Evolutionary conservation across 2,797 vertebrate genomes (phyloP).

Genomic region (Lemur catta): DNA sequence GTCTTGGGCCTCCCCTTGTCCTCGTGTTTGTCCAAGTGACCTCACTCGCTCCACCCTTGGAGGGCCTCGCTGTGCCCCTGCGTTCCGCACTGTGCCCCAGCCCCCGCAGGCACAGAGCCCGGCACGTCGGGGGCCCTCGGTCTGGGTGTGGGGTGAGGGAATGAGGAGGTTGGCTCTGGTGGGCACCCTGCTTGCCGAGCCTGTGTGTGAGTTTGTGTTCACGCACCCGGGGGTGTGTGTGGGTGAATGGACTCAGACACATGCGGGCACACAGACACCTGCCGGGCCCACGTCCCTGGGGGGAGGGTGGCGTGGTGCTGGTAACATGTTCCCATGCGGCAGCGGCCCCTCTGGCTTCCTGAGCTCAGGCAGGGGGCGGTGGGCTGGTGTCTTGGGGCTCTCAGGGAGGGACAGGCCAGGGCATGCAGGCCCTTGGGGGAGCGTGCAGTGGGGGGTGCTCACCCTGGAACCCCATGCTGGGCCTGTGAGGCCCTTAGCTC

Average conservation of each 20-base stretch:
- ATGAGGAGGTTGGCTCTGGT: not conserved
- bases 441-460: fast-evolving
- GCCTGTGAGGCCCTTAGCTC: not conserved
- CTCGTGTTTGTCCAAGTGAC: fast-evolving
- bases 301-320: not conserved
- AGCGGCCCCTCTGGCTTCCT: not conserved
- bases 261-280: fast-evolving
- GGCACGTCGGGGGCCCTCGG: not conserved
- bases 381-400: not conserved
- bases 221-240: fast-evolving
- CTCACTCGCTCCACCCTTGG: not conserved
- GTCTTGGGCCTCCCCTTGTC: not conserved
- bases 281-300: not conserved
- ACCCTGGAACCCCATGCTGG: not conserved
- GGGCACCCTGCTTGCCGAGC: not conserved
- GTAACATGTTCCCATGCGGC: not conserved
- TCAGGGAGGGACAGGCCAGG: not conserved
- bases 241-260: not conserved
- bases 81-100: not conserved
- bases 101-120: not conserved
- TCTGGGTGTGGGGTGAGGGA: not conserved
- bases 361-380: not conserved
- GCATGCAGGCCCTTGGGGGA: too few species aligned
- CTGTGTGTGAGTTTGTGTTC: fast-evolving
- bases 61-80: not conserved